Percentiles rank a stretch among this genome's conserved stretches.
Conservation (phyloP, 2,888 invertebrate genomes). For the Automeris io region DNA sequence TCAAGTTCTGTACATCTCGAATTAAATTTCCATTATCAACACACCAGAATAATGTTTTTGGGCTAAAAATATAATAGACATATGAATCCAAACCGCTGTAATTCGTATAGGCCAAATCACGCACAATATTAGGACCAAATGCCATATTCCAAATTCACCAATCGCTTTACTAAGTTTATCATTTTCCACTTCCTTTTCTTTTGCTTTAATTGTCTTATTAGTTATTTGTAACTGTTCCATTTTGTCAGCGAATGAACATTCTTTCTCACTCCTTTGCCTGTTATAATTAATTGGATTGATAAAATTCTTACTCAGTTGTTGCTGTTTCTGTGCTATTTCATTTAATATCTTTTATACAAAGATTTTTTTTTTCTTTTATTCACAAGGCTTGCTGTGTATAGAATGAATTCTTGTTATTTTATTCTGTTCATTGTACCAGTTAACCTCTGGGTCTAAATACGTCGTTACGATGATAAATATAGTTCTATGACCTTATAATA, state of each 20-base stretch:
- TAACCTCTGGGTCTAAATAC: too few relatives aligned
- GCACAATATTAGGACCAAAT: constrained; percentile 73
- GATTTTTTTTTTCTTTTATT: too few relatives aligned
- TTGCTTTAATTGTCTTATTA: neutral
- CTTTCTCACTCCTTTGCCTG: neutral
- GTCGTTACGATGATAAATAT: too few relatives aligned
- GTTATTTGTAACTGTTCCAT: neutral
- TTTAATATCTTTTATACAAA: too few relatives aligned
- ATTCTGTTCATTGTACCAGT: too few relatives aligned
- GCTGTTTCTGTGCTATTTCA: too few relatives aligned
- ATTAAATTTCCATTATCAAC: constrained; percentile 30
- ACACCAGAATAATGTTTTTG: constrained; percentile 74
- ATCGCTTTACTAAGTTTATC: constrained; percentile 11
- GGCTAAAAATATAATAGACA: constrained; percentile 82
- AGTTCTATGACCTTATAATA: too few relatives aligned
- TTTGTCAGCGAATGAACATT: neutral
- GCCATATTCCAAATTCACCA: constrained; percentile 78
- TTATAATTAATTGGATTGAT: neutral
- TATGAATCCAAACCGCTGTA: constrained; percentile 82
- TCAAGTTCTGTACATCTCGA: constrained; percentile 35
- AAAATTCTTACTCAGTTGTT: neutral
- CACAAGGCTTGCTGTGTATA: too few relatives aligned
- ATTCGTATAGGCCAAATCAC: constrained; percentile 80
- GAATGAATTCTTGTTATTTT: too few relatives aligned
- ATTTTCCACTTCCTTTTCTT: neutral